Evolutionary conservation across 1,140 invertebrate genomes (phyloP).

Genomic region (Caenorhabditis latens): DNA sequence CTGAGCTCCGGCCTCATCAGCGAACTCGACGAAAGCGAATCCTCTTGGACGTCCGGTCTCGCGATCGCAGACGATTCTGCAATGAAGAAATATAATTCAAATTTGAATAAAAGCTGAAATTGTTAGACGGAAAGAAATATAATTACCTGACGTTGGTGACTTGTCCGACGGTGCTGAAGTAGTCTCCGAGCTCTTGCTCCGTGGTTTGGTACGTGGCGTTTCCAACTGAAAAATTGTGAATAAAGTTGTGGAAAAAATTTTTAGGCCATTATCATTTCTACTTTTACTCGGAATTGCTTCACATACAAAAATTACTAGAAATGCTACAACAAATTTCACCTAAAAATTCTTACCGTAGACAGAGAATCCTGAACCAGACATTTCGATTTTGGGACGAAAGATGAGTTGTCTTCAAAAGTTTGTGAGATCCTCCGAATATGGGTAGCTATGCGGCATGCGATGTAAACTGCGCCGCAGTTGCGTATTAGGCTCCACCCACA

Average conservation of each 20-base stretch:
- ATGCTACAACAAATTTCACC: too few species aligned
- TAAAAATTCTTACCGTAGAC: neutral
- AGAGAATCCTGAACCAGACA: slow-evolving; percentile 17
- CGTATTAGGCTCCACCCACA: neutral
- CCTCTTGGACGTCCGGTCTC: slow-evolving; percentile 99
- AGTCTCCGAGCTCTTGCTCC: slow-evolving; percentile 97
- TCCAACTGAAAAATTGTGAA: slow-evolving; percentile 83
- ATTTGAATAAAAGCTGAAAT: too few species aligned
- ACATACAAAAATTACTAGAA: neutral
- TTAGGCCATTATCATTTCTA: neutral
- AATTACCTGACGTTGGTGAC: slow-evolving; percentile 80
- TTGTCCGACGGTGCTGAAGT: slow-evolving; percentile 96
- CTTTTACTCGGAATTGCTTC: neutral
- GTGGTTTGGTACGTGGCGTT: slow-evolving; percentile 99
- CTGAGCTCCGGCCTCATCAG: slow-evolving; percentile 86
- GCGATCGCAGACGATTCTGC: slow-evolving; percentile 84
- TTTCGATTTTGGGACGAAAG: neutral
- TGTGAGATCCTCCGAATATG: neutral
- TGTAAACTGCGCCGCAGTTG: neutral
- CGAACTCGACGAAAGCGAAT: slow-evolving; percentile 98
- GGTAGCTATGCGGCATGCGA: neutral
- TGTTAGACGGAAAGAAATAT: too few species aligned
- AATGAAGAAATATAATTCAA: neutral
- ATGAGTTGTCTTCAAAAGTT: neutral
- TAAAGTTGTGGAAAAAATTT: neutral